phyloP scores from a whole-genome alignment of 2,113 vertebrate species.

The Procavia capensis region DNA sequence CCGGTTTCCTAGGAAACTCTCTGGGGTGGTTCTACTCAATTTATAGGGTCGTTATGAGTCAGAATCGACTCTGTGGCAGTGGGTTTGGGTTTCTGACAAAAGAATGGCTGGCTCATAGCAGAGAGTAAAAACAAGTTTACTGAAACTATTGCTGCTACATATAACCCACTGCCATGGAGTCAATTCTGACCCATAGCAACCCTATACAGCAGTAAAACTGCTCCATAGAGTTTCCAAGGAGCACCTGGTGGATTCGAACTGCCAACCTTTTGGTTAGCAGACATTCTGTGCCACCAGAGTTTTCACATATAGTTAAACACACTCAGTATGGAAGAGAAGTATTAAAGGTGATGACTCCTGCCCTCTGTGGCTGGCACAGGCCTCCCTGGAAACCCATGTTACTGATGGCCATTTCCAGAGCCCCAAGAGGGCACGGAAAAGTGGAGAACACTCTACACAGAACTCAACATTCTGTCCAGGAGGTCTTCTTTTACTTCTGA shows the following conservation, averaged over 20 bases:
- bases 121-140: not conserved
- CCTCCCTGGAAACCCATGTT: not conserved
- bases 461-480: not conserved
- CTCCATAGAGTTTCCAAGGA: too few relatives aligned
- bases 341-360: not conserved
- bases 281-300: too few relatives aligned
- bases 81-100: slow-evolving; percentile 29
- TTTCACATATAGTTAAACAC: not conserved
- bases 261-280: too few relatives aligned
- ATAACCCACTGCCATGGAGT: too few relatives aligned
- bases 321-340: not conserved
- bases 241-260: too few relatives aligned
- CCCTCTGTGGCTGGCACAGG: not conserved
- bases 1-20: too few relatives aligned
- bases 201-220: too few relatives aligned
- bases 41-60: too few relatives aligned
- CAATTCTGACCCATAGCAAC: too few relatives aligned
- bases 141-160: not conserved
- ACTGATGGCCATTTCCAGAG: not conserved
- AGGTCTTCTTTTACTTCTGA: not conserved
- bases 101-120: not conserved
- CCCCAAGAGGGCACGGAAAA: not conserved
- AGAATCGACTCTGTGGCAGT: too few relatives aligned
- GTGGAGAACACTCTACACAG: not conserved
- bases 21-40: too few relatives aligned